Evolutionary conservation across 2,113 vertebrate genomes (phyloP).

Genomic region (Micromys minutus): DNA sequence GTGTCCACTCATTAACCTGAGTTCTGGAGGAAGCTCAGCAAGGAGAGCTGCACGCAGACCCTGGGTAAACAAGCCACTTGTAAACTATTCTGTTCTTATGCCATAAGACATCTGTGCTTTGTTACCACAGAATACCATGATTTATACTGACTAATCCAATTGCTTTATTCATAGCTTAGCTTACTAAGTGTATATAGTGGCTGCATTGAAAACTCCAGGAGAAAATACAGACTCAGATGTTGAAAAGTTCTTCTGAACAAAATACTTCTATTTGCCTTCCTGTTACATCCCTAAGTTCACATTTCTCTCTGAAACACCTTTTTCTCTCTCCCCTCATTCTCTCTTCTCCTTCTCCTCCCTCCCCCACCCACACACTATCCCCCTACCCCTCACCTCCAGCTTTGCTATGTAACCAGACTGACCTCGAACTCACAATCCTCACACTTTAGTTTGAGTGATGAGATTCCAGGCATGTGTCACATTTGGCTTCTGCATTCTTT

Average conservation of each 20-base stretch:
- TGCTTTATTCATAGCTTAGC: background rate
- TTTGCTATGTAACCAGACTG: background rate
- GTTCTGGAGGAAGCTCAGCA: background rate
- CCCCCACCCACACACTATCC: no score
- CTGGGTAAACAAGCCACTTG: background rate
- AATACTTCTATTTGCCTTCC: background rate
- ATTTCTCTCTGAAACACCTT: background rate
- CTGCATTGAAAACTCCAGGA: background rate
- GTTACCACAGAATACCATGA: background rate
- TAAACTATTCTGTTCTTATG: background rate
- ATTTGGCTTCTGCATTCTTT: background rate
- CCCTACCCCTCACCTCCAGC: background rate
- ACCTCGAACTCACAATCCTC: no score
- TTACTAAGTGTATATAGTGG: background rate
- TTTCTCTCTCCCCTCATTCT: background rate
- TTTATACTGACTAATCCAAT: background rate
- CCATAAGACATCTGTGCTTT: background rate
- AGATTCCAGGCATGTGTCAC: background rate
- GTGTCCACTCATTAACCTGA: background rate
- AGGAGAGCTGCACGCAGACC: background rate
- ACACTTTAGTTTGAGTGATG: background rate
- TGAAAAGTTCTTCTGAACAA: background rate
- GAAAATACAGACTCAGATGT: background rate
- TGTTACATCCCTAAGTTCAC: background rate
- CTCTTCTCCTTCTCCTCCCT: background rate